Conservation (phyloP, 2,113 vertebrate genomes). For the Callopanchax toddi region DNA sequence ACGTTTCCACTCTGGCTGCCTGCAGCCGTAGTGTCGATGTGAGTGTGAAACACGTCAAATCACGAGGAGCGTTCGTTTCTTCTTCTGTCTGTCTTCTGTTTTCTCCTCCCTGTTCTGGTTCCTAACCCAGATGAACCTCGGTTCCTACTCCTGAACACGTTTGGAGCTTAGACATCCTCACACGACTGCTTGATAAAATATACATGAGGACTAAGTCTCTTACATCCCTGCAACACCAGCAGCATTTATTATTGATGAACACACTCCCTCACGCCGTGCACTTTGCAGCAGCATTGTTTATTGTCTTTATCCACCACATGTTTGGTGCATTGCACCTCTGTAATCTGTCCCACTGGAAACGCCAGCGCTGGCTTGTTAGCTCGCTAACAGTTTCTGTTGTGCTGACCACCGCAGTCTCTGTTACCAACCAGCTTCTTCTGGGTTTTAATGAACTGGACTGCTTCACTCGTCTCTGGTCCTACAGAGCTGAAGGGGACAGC, state of each 20-base stretch:
- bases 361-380: conserved; percentile 9
- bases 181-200: conserved; percentile 46
- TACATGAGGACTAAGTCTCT: conserved; percentile 57
- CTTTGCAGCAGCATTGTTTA: conserved; percentile 20
- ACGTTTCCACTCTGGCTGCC: no score
- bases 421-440: not conserved
- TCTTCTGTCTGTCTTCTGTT: no score
- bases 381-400: not conserved
- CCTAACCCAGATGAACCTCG: no score
- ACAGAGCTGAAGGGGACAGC: not conserved
- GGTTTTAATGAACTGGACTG: conserved; percentile 2
- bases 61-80: no score
- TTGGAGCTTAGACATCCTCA: conserved; percentile 5
- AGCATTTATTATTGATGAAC: conserved; percentile 54
- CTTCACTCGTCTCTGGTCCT: not conserved
- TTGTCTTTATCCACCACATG: conserved; percentile 30
- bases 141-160: conserved; percentile 8
- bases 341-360: conserved; percentile 33
- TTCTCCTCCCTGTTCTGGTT: no score
- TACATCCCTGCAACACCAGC: conserved; percentile 49
- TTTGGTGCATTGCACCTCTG: conserved; percentile 57
- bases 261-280: conserved; percentile 9
- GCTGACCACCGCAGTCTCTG: not conserved
- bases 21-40: no score
- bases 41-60: no score